Base-by-base conservation (phyloP, 2,113 vertebrate genomes). In the Ophthalmolycus amberensis region DNA sequence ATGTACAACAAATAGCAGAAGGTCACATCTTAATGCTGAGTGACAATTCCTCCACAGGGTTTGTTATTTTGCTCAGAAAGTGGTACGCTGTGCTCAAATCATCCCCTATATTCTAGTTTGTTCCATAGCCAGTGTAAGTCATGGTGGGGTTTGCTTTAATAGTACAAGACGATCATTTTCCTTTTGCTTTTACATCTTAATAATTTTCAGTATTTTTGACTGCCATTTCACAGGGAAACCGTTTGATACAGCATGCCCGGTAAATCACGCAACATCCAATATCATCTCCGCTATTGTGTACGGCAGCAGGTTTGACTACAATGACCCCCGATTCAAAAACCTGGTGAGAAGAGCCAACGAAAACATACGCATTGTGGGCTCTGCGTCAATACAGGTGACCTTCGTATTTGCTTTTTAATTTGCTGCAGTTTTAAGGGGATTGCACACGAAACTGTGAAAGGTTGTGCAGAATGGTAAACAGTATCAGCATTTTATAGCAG, bases 201-300 rank as follows among this genome's bases (percentile, higher is more conserved):
- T 37, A 16, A 37, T 52, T 18, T 29, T 0, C n/a, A 6, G 38
- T 52, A 2, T 22, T 9, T 16, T 2, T 18, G 2, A 2, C 18
- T 80, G 3, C 38, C 5, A 18, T 42, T 60, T 75, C 3, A 54
- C 85, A 95, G 95, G 90, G 18, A 87, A 90, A 72, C 71, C 95
- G 7, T 95, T 95, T 38, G 74, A 94, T 25, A 93, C 93, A 15
- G 20, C 63, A 1, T 1, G 22, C 4, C 73, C 85, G 1, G 4
- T 92, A 50, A 93, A 90, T 74, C 83, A 90, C 29, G 91, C 95
- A 3, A 89, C 94, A 7, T 92, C 93, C 77, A 96, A 95, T 71
- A 89, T 95, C 20, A 94, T 95, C 75, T 94, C 87, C 2, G 84
- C 92, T 0, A 90, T 96, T 11, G 90, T 95, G 48, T 96, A 93